phyloP scores from a whole-genome alignment of 2,888 invertebrate species.

The Callinectes sapidus region DNA sequence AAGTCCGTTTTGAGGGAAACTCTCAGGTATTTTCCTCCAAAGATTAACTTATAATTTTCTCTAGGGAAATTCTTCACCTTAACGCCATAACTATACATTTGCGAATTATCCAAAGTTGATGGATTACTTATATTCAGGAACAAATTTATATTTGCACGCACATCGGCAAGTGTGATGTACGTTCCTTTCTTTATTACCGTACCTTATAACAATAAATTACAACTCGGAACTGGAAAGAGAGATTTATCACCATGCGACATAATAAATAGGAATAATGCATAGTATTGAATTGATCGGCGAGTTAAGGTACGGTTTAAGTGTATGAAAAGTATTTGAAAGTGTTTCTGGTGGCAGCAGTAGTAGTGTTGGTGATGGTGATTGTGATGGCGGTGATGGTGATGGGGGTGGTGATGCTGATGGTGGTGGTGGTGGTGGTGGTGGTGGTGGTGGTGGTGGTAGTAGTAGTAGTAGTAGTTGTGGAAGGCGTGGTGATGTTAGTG shows the following conservation, averaged over 20 bases:
- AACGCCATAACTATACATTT: neutral
- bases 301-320: neutral
- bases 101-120: neutral
- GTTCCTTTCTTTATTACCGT: neutral
- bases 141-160: neutral
- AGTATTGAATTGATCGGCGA: neutral
- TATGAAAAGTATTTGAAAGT: neutral
- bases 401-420: too few species aligned
- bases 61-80: neutral
- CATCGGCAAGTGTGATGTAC: neutral
- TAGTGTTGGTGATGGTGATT: too few species aligned
- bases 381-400: too few species aligned
- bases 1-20: neutral
- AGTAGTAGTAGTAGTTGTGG: neutral
- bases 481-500: too few species aligned
- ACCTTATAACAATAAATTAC: conserved; percentile 2
- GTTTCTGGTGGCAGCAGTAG: too few species aligned
- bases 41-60: neutral
- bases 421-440: neutral
- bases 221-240: neutral
- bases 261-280: neutral
- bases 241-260: neutral
- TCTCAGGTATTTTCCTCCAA: neutral
- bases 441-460: neutral
- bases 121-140: neutral